Evolutionary conservation across 2,888 invertebrate species (phyloP), one percentile per base, ranked within the genome.

Genomic region (Chydorus sphaericus): DNA sequence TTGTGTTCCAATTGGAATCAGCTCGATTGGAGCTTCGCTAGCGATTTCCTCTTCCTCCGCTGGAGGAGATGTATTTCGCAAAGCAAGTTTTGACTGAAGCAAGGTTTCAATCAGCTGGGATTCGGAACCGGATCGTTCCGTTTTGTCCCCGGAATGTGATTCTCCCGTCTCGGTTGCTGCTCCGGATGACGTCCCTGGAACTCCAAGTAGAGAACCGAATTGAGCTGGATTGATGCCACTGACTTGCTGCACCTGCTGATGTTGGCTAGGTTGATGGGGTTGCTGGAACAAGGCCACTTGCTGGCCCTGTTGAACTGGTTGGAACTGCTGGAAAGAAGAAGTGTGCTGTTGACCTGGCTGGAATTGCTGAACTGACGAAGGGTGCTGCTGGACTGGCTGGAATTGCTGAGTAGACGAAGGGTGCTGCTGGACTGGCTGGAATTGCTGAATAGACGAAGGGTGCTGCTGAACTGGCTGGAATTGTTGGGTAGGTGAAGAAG

Each of bases 121-220:
- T 26, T 23, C 18, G 23, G 44, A 14, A 33, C 36, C n/a, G 36
- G 10, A 11, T n/a, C 10, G n/a, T 33, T n/a, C 10, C 36, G n/a
- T n/a, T n/a, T n/a, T n/a, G n/a, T n/a, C n/a, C n/a, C n/a, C n/a
- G n/a, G n/a, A n/a, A n/a, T n/a, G n/a, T n/a, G n/a, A n/a, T n/a
- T n/a, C n/a, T 26, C 26, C 44, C 20, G 44, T 44, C n/a, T 28
- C 44, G 14, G 44, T 14, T 8, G 44, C 1, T 11, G 7, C 11
- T 16, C 23, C 44, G 10, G 44, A 44, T 2, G 44, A 23, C n/a
- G n/a, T n/a, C n/a, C n/a, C n/a, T n/a, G n/a, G n/a, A n/a, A n/a
- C n/a, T n/a, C n/a, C n/a, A n/a, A n/a, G n/a, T n/a, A n/a, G 36
- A 33, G 16, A 52, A 36, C 52, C 52, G 26, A 52, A 52, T 23